Conservation (phyloP, 2,113 vertebrate genomes). For the Scortum barcoo region DNA sequence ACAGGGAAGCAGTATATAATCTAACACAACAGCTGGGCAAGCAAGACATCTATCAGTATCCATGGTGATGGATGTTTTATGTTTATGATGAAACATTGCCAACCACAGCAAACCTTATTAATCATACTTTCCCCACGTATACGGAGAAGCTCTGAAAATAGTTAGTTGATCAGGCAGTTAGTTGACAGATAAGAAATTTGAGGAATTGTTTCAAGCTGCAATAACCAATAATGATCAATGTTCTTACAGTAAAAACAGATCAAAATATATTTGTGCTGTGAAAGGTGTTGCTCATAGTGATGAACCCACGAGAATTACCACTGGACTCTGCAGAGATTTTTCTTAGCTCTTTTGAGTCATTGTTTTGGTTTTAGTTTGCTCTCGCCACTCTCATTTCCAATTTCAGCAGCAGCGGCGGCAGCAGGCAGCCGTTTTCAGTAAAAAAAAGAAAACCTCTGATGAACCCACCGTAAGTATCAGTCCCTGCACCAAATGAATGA, state of each 20-base stretch:
- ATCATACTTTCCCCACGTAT: not conserved
- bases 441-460: not conserved
- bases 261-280: not conserved
- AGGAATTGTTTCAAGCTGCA: not conserved
- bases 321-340: not conserved
- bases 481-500: not conserved
- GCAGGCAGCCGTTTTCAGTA: not conserved
- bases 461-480: too few relatives aligned
- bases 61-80: conserved; percentile 14
- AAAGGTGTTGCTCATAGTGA: not conserved
- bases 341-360: not conserved
- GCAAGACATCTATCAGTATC: not conserved
- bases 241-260: not conserved
- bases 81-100: not conserved
- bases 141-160: not conserved
- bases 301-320: not conserved
- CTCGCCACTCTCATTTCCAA: not conserved
- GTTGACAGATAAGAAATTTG: not conserved
- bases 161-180: not conserved
- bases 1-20: not conserved
- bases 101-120: not conserved
- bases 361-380: not conserved
- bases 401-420: not conserved
- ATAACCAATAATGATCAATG: not conserved
- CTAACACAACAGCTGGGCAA: conserved; percentile 5